Base-by-base conservation (phyloP, 2,797 vertebrate genomes). In the Peromyscus nudipes region DNA sequence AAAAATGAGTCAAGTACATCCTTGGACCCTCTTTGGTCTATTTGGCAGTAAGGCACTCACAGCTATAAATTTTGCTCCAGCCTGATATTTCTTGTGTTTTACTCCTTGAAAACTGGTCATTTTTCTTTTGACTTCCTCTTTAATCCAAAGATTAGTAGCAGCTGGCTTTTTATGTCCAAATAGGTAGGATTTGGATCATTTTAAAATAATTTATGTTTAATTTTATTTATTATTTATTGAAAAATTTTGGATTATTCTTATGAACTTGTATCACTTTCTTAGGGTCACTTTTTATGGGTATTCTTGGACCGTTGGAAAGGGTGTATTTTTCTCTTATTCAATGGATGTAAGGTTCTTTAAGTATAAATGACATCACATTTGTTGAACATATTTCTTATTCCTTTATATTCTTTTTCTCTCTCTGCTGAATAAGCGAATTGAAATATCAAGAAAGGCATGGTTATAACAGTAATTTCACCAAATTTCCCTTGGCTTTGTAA, bases 201-300 rank as follows among this genome's bases (percentile, higher is more conserved):
- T 85, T 55, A 5, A 92, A 79, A 83, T 92, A 34, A 40, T 40
- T 92, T 96, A 27, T 55, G 10, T 86, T 64, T 82, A 71, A 88
- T 89, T 94, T 91, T 85, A 77, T 71, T 89, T 43, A 46, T 79
- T 93, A 37, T 82, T 10, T 85, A 60, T 60, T 86, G 55, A 25
- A 69, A 73, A 40, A 1, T 40, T 55, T 73, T 73, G 49, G 13
- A 71, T 73, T 87, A 27, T 65, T 82, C 34, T 80, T 95, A 62
- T 89, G 31, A 62, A 14, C 14, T 65, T 81, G 14, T 31, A 6
- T 77, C 16, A 67, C 23, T 96, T 82, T 37, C 49, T 77, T 49
- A 60, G 79, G n/a, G 13, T 75, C 27, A 73, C 49, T 71, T 86
- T 67, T 94, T 57, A 65, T 57, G 62, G 52, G 25, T 49, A 60